Evolutionary conservation across 2,888 invertebrate genomes (phyloP).

Genomic region (Plebejus argus): DNA sequence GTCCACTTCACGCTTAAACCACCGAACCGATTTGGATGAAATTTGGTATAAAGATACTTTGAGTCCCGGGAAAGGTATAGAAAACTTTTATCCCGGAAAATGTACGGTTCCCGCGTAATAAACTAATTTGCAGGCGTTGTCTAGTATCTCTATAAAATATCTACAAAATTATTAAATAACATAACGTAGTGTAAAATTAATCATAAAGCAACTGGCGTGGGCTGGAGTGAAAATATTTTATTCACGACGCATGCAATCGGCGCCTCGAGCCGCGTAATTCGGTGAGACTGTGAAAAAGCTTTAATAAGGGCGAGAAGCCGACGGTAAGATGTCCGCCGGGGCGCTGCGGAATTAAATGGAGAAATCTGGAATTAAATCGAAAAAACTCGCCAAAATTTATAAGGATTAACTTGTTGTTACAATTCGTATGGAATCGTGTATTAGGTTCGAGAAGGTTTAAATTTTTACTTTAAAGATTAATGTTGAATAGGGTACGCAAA

Average conservation of each 20-base stretch:
- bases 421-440: neutral
- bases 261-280: conserved; percentile 37
- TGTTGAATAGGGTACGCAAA: too few species aligned
- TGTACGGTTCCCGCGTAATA: too few species aligned
- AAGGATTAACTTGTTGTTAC: too few species aligned
- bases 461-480: too few species aligned
- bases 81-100: too few species aligned
- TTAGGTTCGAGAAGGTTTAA: too few species aligned
- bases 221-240: conserved; percentile 56
- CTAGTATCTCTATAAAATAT: neutral
- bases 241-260: conserved; percentile 50
- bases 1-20: too few species aligned
- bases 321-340: conserved; percentile 34
- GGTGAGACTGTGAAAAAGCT: conserved; percentile 34
- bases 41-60: too few species aligned
- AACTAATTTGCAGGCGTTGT: too few species aligned
- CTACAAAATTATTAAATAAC: conserved; percentile 27
- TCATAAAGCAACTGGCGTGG: conserved; percentile 49
- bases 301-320: conserved; percentile 35
- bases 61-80: too few species aligned
- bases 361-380: conserved; percentile 9
- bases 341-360: conserved; percentile 32
- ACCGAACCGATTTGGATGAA: neutral
- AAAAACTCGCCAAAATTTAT: neutral
- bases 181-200: conserved; percentile 21